Conservation (phyloP, 2,797 vertebrate species). For the Arvicola amphibius region DNA sequence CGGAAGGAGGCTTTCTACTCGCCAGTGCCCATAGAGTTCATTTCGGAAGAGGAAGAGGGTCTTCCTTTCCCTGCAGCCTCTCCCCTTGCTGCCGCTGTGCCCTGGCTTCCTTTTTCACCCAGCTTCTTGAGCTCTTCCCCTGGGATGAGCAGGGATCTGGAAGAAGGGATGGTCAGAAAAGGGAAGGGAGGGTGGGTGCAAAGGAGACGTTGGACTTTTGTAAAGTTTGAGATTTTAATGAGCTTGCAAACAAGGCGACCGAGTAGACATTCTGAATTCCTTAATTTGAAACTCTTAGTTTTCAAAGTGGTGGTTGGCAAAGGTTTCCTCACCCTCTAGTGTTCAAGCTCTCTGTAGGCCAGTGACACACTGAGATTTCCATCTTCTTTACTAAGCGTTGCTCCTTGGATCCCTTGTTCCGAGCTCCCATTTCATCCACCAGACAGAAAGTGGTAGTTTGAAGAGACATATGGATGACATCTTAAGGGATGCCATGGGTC, state of each 20-base stretch:
- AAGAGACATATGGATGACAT: background rate
- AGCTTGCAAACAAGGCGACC: background rate
- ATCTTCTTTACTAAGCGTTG: background rate
- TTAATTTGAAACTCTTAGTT: background rate
- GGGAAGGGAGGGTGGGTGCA: background rate
- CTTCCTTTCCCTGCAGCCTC: background rate
- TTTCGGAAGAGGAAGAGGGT: background rate
- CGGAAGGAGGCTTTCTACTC: background rate
- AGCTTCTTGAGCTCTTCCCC: background rate
- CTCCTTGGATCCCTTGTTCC: background rate
- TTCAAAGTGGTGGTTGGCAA: background rate
- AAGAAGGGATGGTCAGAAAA: background rate
- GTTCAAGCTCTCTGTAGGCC: background rate
- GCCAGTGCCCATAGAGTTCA: background rate
- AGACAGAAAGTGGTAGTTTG: background rate
- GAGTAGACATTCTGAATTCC: background rate
- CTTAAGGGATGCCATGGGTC: background rate
- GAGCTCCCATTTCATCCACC: background rate
- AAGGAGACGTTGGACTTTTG: background rate
- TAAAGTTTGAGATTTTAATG: background rate
- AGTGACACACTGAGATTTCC: background rate
- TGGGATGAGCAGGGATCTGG: background rate
- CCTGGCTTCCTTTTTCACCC: background rate
- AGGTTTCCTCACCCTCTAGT: background rate
- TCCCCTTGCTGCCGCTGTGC: accelerated